Evolutionary conservation across 64 coral and sea anemone species (phyloP).

Genomic region (Stylophora pistillata): DNA sequence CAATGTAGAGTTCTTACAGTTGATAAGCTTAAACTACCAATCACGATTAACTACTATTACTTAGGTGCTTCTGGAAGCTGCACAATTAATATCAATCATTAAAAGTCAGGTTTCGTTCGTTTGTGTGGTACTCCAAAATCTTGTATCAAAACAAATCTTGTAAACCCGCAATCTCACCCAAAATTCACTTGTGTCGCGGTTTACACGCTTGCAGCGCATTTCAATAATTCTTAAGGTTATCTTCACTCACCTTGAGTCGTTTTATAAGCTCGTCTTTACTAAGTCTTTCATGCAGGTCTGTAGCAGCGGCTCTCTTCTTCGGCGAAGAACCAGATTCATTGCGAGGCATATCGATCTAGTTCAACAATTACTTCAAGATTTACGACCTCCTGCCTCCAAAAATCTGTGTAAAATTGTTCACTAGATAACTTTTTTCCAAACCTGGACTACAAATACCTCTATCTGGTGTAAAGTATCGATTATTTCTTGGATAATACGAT

Average conservation of each 20-base stretch:
- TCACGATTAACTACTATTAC: neutral
- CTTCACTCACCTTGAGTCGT: constrained; percentile 67
- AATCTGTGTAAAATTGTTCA: neutral
- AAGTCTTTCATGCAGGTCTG: constrained; percentile 58
- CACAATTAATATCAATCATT: neutral
- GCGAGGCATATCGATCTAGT: constrained; percentile 42
- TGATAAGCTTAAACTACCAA: too few relatives aligned
- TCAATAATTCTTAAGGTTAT: neutral
- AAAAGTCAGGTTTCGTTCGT: neutral
- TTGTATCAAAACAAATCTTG: neutral
- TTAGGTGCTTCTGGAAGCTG: neutral
- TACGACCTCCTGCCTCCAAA: neutral
- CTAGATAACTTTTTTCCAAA: neutral
- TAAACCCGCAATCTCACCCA: neutral
- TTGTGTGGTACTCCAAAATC: too few relatives aligned
- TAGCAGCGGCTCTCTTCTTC: constrained; percentile 54
- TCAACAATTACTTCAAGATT: neutral
- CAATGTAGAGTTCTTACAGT: too few relatives aligned
- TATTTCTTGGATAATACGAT: neutral
- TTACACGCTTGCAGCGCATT: neutral
- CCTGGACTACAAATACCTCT: neutral
- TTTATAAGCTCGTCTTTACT: constrained; percentile 76
- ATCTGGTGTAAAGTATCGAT: neutral
- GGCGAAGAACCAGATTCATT: constrained; percentile 42
- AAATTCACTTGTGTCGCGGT: neutral